Evolutionary conservation across 2,113 vertebrate genomes (phyloP), one percentile per base, ranked within the genome.

Genomic region (Physeter macrocephalus): DNA sequence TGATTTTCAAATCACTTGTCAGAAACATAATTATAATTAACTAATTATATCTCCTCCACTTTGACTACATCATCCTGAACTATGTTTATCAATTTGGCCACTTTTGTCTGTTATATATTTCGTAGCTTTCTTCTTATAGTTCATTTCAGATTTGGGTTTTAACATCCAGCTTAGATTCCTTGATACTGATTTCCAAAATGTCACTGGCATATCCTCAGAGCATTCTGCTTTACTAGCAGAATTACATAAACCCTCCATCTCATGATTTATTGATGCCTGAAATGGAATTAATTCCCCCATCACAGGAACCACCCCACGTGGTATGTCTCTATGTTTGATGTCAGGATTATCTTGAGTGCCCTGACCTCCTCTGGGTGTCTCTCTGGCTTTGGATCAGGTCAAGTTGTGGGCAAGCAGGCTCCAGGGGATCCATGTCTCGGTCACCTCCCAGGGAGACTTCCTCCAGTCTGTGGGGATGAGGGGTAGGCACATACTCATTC

Each of bases 101-200:
- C 59, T 91, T 92, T 72, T 69, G 34, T 39, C 62, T 72, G 27
- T 52, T 59, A 90, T 11, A 23, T 34, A 83, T 21, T 95, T 83
- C 90, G 72, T 6, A 81, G 75, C 41, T 84, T 83, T 66, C 88
- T 62, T 66, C 29, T 69, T 88, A 72, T 0, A 77, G 39, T n/a
- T 82, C 75, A 93, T 86, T 94, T 95, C 75, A 94, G 25, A 54
- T 54, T 88, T 95, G 25, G n/a, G 13, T 91, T 92, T 97, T 93
- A 96, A 88, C 8, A 91, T 31, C 3, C 27, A 61, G 43, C 57
- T 94, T 39, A 67, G 64, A 86, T 93, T 95, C 41, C 72, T 25
- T 90, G 49, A 92, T 27, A 62, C 3, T 91, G 25, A 88, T 21
- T 94, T 97, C n/a, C 71, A 94, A 74, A 90, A 20, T 69, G 10